A percentile compares a stretch with the other conserved stretches of the same genome.
phyloP scores from a whole-genome alignment of 1,140 invertebrate species.

The Leptinotarsa undecemlineata region DNA sequence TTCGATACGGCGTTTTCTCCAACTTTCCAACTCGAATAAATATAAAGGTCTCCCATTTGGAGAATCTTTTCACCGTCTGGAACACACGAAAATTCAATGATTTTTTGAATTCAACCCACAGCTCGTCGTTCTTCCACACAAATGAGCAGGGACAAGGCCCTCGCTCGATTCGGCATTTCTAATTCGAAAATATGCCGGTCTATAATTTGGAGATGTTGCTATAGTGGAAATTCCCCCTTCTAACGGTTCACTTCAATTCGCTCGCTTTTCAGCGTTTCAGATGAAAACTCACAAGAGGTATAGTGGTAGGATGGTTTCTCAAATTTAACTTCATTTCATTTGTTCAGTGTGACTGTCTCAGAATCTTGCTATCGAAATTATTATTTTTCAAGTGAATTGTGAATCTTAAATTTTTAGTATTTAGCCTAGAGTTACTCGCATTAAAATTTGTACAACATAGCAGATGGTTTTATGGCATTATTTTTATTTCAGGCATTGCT shows the following conservation, averaged over 20 bases:
- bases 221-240: background rate
- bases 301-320: no score
- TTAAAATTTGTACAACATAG: no score
- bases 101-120: slow-evolving; percentile 3
- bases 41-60: background rate
- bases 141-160: background rate
- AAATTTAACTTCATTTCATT: no score
- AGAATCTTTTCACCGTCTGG: background rate
- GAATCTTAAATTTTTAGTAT: no score
- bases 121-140: background rate
- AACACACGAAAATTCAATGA: slow-evolving; percentile 3
- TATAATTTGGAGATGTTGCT: slow-evolving; percentile 6
- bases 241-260: background rate
- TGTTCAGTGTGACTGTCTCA: no score
- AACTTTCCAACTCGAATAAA: background rate
- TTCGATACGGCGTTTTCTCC: background rate
- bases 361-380: no score
- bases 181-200: slow-evolving; percentile 5
- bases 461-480: no score
- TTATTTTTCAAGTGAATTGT: no score
- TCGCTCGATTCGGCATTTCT: background rate
- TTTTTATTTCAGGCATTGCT: no score
- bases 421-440: no score
- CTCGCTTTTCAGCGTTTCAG: slow-evolving; percentile 1
- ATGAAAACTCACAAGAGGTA: background rate